Evolutionary conservation across 2,113 vertebrate species (phyloP), one percentile per base, ranked within the genome.

Genomic region (Sula dactylatra): DNA sequence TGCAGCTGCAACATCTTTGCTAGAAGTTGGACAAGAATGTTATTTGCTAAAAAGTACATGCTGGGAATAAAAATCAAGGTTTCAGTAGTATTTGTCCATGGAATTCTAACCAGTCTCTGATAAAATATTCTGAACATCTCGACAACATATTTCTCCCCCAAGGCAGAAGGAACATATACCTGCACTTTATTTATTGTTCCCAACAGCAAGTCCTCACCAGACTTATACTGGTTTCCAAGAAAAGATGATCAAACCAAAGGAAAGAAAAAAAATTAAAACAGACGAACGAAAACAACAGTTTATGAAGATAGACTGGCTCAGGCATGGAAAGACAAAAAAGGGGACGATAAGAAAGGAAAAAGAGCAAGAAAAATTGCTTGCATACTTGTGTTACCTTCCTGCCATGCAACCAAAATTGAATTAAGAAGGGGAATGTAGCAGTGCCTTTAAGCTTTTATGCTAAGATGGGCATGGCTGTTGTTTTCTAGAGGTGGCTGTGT

Each of bases 1-100:
- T 73, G 73, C 97, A 97, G 94, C 96, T 97, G 97, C 85, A 92
- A 87, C 85, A 49, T 92, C 88, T 93, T 90, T 93, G 52, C 94
- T 79, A 83, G 70, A 72, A 96, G 81, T 93, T 77, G 87, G 87
- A 93, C 71, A 84, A 78, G 34, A 94, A 14, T 76, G 61, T 79
- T 84, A 82, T 95, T 91, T 96, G 49, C 82, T 96, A 82, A 94
- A 96, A 40, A 84, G 67, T 74, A 93, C 93, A 92, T 84, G 92
- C 66, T 83, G 45, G 52, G 95, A 97, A 97, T 97, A 92, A 95
- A 96, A 94, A 97, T 66, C 0, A 4, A 88, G 58, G 26, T 85
- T 87, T 88, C 73, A 52, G 61, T 93, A 96, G 78, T 83, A 92
- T 32, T 84, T 70, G 49, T 76, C 77, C 36, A 52, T 45, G 27